Base-by-base conservation (phyloP, 2,797 vertebrate genomes). In the Hephaestus fuliginosus region DNA sequence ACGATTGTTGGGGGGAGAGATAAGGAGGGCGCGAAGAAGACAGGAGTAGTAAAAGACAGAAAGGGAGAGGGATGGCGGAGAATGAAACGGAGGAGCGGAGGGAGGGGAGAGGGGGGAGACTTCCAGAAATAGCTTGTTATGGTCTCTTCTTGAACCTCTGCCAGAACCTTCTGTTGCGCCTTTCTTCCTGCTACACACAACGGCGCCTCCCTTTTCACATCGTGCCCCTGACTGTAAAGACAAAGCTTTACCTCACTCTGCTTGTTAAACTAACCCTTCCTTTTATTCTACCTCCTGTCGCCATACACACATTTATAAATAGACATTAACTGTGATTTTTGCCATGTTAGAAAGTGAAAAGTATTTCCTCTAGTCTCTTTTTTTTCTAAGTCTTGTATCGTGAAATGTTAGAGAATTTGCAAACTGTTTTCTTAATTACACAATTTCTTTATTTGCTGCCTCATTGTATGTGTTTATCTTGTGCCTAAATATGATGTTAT, bases 101-200 rank as follows among this genome's bases (percentile, higher is more conserved):
- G 22, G 62, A 57, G 43, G 33, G 33, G 33, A 7, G 33, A 7
- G 4, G 33, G 33, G 4, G 28, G 55, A 25, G 6, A 51, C 1
- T 14, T 70, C 57, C 83, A 87, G 62, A 88, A 87, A 92, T 91
- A 90, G 76, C 78, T 69, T 81, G 62, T 77, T 81, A 43, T 78
- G 77, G 76, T 80, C 65, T 71, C 57, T 55, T 75, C 64, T 82
- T 84, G 83, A 88, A 86, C 36, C 55, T 66, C 70, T 85, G 88
- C 83, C 88, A 92, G 78, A 83, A 78, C 69, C 67, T 43, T 82
- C 75, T 87, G 77, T 83, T 85, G 80, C 60, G 17, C 43, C 41
- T 75, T 60, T 86, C 85, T 87, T 86, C 81, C 79, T 83, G 80
- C 71, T 56, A 18, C 61, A 62, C 69, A 81, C 46, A 82, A 17